Evolutionary conservation across 1,140 invertebrate species (phyloP).

Genomic region (Doryteuthis pealeii): DNA sequence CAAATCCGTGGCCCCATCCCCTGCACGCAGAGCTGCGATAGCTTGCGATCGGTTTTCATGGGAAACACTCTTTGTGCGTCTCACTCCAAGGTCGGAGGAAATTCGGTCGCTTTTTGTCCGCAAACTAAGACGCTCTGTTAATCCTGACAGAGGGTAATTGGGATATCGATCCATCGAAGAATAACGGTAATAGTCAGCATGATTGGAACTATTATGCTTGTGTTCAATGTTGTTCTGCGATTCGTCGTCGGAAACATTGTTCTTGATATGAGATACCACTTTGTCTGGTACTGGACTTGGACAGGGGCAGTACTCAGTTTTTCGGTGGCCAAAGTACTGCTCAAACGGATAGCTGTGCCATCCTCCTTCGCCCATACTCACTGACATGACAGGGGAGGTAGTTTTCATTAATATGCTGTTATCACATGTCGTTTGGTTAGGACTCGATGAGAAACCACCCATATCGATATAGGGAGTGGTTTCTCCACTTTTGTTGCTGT

Average conservation of each 20-base stretch:
- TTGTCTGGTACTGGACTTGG: not conserved
- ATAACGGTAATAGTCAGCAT: not conserved
- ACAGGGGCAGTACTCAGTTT: not conserved
- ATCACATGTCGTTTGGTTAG: conserved; percentile 26
- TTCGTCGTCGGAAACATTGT: not conserved
- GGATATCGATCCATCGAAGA: not conserved
- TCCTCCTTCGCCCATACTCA: not conserved
- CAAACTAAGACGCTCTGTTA: not conserved
- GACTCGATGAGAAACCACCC: conserved; percentile 22
- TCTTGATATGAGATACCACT: not conserved
- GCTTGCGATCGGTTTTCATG: conserved; percentile 9
- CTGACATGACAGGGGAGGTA: conserved; percentile 5
- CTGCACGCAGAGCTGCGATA: not conserved
- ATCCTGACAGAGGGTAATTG: not conserved
- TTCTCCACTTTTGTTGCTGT: conserved; percentile 14
- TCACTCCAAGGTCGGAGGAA: not conserved
- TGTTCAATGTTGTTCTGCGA: not conserved
- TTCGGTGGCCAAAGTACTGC: not conserved
- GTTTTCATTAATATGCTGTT: conserved; percentile 22
- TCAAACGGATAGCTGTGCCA: not conserved
- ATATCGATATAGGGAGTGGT: conserved; percentile 21
- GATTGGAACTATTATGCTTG: too few species aligned
- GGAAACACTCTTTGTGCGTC: conserved; percentile 11
- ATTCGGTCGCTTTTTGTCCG: not conserved
- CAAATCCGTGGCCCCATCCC: not conserved